Percentiles rank a stretch among this genome's conserved stretches.
Evolutionary conservation across 2,888 invertebrate species (phyloP).

Genomic region (Pheosia tremula): DNA sequence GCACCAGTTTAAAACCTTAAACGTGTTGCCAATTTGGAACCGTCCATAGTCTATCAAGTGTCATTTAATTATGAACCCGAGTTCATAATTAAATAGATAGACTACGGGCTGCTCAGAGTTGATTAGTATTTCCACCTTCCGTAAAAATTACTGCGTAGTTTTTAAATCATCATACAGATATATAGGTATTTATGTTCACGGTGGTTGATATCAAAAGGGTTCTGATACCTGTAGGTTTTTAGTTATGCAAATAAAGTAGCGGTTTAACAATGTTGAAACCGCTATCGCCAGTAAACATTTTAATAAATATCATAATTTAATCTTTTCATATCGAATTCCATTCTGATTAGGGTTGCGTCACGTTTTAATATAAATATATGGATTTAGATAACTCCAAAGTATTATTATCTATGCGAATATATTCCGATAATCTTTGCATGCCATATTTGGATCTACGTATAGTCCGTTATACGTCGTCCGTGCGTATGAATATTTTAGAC

Average conservation of each 20-base stretch:
- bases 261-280: constrained; percentile 13
- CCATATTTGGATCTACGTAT: too few species aligned
- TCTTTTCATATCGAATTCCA: constrained; percentile 38
- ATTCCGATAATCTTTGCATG: neutral
- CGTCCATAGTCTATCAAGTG: too few species aligned
- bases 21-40: too few species aligned
- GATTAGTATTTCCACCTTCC: too few species aligned
- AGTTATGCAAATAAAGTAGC: constrained; percentile 6
- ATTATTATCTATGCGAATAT: too few species aligned
- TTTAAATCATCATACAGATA: too few species aligned
- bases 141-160: neutral
- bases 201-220: too few species aligned
- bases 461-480: constrained; percentile 32
- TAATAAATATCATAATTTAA: constrained; percentile 26
- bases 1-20: too few species aligned
- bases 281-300: constrained; percentile 22
- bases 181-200: too few species aligned
- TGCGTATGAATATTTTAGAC: constrained; percentile 55
- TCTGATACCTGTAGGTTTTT: neutral
- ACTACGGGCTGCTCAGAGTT: neutral
- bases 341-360: constrained; percentile 10
- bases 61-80: too few species aligned
- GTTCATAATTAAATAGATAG: too few species aligned
- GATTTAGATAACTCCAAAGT: neutral
- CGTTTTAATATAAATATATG: neutral